These are phyloP conservation scores for Rhopalosiphum maidis DNA, from an alignment of 1,140 invertebrate genomes.

Conservation along the genomic window DNA sequence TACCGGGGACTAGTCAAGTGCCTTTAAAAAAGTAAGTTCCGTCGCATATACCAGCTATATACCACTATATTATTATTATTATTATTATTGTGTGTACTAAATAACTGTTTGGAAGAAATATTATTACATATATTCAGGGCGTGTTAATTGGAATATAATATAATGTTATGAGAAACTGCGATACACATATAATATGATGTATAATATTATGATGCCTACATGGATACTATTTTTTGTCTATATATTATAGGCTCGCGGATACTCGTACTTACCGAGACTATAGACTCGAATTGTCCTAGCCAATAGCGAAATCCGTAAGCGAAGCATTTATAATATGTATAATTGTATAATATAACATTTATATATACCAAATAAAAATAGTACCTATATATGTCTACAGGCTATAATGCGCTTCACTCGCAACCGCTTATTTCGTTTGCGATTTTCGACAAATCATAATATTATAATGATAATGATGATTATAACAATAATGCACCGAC, in stretches of 20 bases:
- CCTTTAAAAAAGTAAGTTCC: conserved; percentile 95
- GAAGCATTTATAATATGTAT: conserved; percentile 39
- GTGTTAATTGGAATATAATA: not conserved
- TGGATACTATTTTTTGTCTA: conserved; percentile 53
- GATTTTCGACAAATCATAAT: not conserved
- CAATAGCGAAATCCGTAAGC: conserved; percentile 60
- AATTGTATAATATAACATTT: conserved; percentile 21
- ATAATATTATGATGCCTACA: not conserved
- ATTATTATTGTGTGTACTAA: not conserved
- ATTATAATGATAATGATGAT: not conserved
- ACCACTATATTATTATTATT: not conserved
- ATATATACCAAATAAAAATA: not conserved
- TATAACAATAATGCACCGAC: not conserved
- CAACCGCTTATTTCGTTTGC: conserved; percentile 23
- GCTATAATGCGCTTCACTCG: conserved; percentile 44
- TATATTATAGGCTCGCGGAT: conserved; percentile 62
- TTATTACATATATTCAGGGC: not conserved
- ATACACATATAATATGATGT: not conserved
- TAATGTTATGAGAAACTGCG: not conserved
- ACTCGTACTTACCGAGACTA: conserved; percentile 62
- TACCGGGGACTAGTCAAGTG: conserved; percentile 89
- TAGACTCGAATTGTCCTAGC: conserved; percentile 61
- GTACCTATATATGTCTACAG: not conserved
- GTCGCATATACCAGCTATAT: not conserved
- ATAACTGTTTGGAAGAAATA: not conserved